phyloP scores from a whole-genome alignment of 2,888 invertebrate species.

The Boloria selene region DNA sequence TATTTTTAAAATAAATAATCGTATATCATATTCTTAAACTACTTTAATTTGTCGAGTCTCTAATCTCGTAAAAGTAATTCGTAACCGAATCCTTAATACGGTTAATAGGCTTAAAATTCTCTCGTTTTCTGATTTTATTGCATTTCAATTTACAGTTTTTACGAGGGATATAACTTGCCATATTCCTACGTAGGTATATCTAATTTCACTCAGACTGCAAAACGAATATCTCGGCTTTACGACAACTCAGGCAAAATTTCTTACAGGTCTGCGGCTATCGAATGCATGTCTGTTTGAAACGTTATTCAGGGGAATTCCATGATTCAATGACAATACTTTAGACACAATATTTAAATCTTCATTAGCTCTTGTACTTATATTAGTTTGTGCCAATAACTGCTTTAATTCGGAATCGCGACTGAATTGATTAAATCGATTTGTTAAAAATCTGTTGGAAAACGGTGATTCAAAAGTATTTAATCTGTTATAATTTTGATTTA shows the following conservation, averaged over 20 bases:
- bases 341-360: slow-evolving; percentile 92
- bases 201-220: background rate
- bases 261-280: slow-evolving; percentile 67
- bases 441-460: slow-evolving; percentile 58
- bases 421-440: slow-evolving; percentile 63
- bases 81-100: background rate
- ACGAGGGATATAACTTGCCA: too few species aligned
- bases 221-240: background rate
- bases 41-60: background rate
- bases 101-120: too few species aligned
- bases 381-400: slow-evolving; percentile 85
- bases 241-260: slow-evolving; percentile 44
- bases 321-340: slow-evolving; percentile 90
- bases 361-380: slow-evolving; percentile 83
- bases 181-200: too few species aligned
- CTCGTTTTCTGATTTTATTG: too few species aligned
- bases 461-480: slow-evolving; percentile 64
- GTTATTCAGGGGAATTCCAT: slow-evolving; percentile 83
- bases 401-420: slow-evolving; percentile 83
- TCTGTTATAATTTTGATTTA: slow-evolving; percentile 68
- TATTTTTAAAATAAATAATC: slow-evolving; percentile 70
- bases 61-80: background rate
- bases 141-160: too few species aligned
- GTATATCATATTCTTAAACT: slow-evolving; percentile 23
- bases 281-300: slow-evolving; percentile 70